A percentile compares a stretch with the other conserved stretches of the same genome.
phyloP scores from a whole-genome alignment of 1,140 invertebrate genomes.

The Drosophila lini region DNA sequence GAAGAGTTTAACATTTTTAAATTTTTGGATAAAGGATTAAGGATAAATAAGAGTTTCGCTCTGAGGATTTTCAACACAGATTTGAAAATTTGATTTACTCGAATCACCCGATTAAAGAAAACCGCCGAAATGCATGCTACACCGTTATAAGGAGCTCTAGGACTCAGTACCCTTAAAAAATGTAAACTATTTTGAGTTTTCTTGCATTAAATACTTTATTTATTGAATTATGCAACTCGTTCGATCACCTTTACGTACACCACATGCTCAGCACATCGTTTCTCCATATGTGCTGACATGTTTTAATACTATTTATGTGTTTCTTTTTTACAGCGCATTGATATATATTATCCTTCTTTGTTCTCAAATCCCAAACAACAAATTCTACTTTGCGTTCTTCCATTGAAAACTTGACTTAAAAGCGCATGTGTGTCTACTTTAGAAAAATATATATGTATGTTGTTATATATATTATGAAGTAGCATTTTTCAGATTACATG shows the following conservation, averaged over 20 bases:
- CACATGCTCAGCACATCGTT: constrained; percentile 51
- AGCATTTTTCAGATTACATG: constrained; percentile 76
- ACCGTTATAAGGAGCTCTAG: too few relatives aligned
- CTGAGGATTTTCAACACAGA: too few relatives aligned
- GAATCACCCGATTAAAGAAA: constrained; percentile 1
- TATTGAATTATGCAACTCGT: constrained; percentile 73
- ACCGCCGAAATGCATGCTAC: constrained; percentile 1
- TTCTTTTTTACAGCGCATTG: constrained; percentile 76
- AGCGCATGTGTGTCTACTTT: constrained; percentile 65
- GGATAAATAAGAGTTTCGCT: too few relatives aligned
- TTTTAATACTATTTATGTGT: constrained; percentile 72
- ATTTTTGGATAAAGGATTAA: too few relatives aligned
- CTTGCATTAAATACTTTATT: constrained; percentile 66
- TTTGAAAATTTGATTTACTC: neutral
- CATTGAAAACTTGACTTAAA: constrained; percentile 39
- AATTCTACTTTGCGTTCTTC: constrained; percentile 37
- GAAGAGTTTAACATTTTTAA: too few relatives aligned
- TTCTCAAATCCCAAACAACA: constrained; percentile 55
- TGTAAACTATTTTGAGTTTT: neutral
- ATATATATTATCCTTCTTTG: constrained; percentile 65
- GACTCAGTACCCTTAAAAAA: neutral
- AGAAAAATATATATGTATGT: constrained; percentile 78
- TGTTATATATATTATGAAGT: constrained; percentile 73
- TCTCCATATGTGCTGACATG: constrained; percentile 37
- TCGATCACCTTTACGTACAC: constrained; percentile 67